A percentile compares a stretch with the other conserved stretches of the same genome.
phyloP scores from a whole-genome alignment of 1,140 invertebrate species.

The Eubasilissa regina region DNA sequence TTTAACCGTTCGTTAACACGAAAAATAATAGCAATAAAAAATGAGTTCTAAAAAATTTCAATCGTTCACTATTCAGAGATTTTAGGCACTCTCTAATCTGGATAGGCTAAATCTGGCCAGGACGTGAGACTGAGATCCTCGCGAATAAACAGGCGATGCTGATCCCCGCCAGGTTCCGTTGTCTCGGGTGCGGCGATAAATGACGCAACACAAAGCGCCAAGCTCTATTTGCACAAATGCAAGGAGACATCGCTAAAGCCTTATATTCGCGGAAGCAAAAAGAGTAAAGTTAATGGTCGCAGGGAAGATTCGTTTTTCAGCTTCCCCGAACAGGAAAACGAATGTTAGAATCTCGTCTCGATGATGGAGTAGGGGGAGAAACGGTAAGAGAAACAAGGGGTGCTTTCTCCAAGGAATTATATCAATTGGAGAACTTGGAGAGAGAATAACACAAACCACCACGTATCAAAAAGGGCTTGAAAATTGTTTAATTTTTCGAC shows the following conservation, averaged over 20 bases:
- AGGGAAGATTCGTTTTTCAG: neutral
- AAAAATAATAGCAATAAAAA: no score
- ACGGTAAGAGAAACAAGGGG: no score
- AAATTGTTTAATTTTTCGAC: no score
- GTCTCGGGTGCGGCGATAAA: constrained; percentile 31
- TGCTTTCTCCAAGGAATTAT: no score
- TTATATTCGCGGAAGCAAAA: constrained; percentile 33
- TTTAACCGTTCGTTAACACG: no score
- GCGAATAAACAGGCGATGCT: constrained; percentile 4
- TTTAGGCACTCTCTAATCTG: neutral
- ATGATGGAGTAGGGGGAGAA: neutral
- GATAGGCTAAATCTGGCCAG: neutral
- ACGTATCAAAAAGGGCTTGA: neutral
- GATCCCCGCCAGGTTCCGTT: neutral
- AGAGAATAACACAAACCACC: neutral
- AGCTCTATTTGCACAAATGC: constrained; percentile 36
- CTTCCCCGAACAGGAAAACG: constrained; percentile 14
- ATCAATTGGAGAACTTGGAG: neutral
- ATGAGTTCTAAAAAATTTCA: no score
- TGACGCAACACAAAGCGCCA: constrained; percentile 32
- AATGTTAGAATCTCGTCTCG: neutral
- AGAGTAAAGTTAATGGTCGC: constrained; percentile 30
- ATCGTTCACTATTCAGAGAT: neutral
- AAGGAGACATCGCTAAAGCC: constrained; percentile 21
- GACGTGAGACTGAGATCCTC: neutral